Evolutionary conservation across 2,113 vertebrate genomes (phyloP), one percentile per base, ranked within the genome.

Genomic region (Rhinopithecus roxellana): DNA sequence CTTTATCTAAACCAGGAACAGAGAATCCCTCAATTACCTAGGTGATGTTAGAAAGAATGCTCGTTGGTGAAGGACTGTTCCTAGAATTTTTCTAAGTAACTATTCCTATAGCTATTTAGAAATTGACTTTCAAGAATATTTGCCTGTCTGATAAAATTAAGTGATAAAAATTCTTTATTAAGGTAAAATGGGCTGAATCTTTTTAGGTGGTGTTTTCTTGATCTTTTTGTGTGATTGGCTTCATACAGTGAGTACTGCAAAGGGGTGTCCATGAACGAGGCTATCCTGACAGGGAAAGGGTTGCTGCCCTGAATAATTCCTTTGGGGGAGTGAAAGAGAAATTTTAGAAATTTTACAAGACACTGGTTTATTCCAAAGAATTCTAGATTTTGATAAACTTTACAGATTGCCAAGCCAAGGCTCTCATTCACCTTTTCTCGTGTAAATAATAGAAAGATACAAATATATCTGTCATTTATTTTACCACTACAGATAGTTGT

Each of bases 381-480:
- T 75, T 94, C 80, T 30, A 61, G 55, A 74, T 72, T 93, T 91
- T 84, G 40, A 90, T 70, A 40, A 79, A 70, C 40, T 70, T 86
- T 81, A 69, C 27, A 81, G 89, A 80, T 77, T 61, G 18, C 74
- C 25, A 78, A 38, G 9, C 23, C 10, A 35, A 70, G 23, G n/a
- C 38, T 90, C n/a, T 78, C 23, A 75, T 86, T 75, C 4, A 40
- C 55, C 40, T 85, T 94, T 80, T 90, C 64, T 82, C 72, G 9
- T 35, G 35, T 45, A 55, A 84, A 77, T 87, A 87, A 40, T 9
- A 59, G 30, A 80, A 81, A 90, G 32, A 81, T 80, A 81, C 13
- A 43, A 72, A 50, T 64, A 48, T 16, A 11, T 13, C 70, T n/a
- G 23, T 79, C 64, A 74, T 78, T 70, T 89, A 67, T 92, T 90